Base-by-base conservation (phyloP, 2,113 vertebrate species). In the Vimba vimba region DNA sequence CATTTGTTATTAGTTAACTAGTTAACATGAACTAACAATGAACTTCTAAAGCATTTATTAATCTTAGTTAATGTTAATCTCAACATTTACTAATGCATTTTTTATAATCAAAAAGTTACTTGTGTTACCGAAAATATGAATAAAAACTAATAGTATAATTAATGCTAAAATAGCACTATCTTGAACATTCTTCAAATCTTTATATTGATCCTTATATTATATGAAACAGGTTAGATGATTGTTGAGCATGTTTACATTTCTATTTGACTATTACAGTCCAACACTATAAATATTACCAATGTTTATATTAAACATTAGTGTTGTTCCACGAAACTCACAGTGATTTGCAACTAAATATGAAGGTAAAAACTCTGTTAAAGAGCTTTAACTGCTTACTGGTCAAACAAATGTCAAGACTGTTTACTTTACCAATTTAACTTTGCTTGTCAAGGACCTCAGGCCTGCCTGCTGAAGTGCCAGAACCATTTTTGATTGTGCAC, bases 401-500 rank as follows among this genome's bases (percentile, higher is more conserved):
- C 80, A 90, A 73, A 71, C 89, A 94, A 89, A 91, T 92, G 91
- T 92, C 92, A 90, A 88, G 87, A 73, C 87, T 89, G 86, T 92
- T 92, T 93, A 90, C 92, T 91, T 89, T 88, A 92, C 86, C 91
- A 89, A 92, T 93, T 91, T 91, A 90, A 92, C 91, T 91, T 90
- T 85, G 86, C 88, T 90, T 91, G 90, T 93, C 80, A 85, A 93
- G 91, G 92, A 91, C 90, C 91, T 90, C 84, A 82, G 91, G 74
- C 90, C 92, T 92, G 90, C 90, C 93, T 91, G 93, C 89, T 89
- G 88, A 88, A 93, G 91, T 91, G 91, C 91, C 91, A 90, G 89
- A 84, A 79, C 90, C 88, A 86, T 91, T 91, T 93, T 91, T 90
- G 92, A 94, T 93, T 94, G 92, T 92, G 90, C 92, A 90, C 92